A percentile compares a stretch with the other conserved stretches of the same genome.
Conservation (phyloP, 2,113 vertebrate genomes). For the Illadopsis cleaveri region DNA sequence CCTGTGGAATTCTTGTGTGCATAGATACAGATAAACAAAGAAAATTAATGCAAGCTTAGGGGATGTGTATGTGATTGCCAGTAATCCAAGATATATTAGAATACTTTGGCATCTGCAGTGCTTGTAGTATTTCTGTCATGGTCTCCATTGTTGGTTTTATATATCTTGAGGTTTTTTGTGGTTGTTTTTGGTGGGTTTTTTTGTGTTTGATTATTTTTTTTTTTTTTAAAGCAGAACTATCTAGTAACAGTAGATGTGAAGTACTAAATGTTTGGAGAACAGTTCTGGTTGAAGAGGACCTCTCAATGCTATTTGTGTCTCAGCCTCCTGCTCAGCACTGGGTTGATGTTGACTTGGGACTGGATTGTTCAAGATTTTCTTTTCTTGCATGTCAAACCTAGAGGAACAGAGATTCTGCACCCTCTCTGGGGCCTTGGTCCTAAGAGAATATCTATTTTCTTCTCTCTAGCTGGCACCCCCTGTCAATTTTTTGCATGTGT, state of each 20-base stretch:
- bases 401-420: neutral
- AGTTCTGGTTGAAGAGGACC: neutral
- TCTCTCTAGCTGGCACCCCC: neutral
- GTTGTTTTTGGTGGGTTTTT: too few relatives aligned
- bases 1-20: neutral
- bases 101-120: neutral
- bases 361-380: neutral
- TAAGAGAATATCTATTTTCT: neutral
- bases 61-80: neutral
- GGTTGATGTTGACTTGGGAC: neutral
- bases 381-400: neutral
- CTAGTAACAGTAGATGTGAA: neutral
- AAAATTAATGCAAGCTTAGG: neutral
- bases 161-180: neutral
- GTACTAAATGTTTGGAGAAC: neutral
- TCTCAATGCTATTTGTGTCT: neutral
- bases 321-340: neutral
- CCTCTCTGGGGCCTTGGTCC: neutral
- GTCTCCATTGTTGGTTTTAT: neutral
- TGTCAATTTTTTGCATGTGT: neutral
- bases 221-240: neutral
- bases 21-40: neutral
- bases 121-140: neutral
- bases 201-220: too few relatives aligned
- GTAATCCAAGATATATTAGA: neutral